Evolutionary conservation across 1,140 invertebrate genomes (phyloP).

Genomic region (Maconellicoccus hirsutus): DNA sequence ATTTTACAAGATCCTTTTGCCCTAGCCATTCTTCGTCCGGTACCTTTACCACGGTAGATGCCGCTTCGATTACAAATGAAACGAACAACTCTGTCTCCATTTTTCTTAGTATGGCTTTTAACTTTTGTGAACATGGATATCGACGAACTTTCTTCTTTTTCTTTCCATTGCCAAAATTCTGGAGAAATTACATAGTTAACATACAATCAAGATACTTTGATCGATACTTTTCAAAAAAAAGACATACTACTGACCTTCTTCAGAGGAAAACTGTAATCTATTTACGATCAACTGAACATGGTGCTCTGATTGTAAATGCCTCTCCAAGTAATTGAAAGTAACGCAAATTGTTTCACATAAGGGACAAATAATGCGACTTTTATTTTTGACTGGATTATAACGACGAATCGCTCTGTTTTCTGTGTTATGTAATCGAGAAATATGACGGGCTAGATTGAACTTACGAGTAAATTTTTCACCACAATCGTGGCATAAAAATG

Average conservation of each 20-base stretch:
- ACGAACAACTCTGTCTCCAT: not conserved
- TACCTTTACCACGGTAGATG: not conserved
- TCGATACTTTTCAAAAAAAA: not conserved
- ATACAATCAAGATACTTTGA: too few relatives aligned
- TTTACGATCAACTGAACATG: not conserved
- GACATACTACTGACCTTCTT: not conserved
- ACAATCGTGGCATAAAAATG: not conserved
- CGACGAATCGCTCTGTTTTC: not conserved
- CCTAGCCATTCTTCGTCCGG: not conserved
- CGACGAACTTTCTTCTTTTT: not conserved
- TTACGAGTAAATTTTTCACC: not conserved
- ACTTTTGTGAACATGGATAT: not conserved
- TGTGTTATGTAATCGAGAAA: not conserved
- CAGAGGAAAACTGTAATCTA: not conserved
- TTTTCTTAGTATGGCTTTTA: not conserved
- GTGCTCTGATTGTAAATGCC: not conserved
- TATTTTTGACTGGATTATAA: not conserved
- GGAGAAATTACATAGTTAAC: not conserved
- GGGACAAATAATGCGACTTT: not conserved
- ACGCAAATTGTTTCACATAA: not conserved
- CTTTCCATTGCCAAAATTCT: constrained; percentile 10
- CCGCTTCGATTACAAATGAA: not conserved
- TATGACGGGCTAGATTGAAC: not conserved
- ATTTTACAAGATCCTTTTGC: constrained; percentile 2
- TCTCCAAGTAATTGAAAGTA: not conserved